Base-by-base conservation (phyloP, 2,888 invertebrate species). In the Drosophila meridiana region DNA sequence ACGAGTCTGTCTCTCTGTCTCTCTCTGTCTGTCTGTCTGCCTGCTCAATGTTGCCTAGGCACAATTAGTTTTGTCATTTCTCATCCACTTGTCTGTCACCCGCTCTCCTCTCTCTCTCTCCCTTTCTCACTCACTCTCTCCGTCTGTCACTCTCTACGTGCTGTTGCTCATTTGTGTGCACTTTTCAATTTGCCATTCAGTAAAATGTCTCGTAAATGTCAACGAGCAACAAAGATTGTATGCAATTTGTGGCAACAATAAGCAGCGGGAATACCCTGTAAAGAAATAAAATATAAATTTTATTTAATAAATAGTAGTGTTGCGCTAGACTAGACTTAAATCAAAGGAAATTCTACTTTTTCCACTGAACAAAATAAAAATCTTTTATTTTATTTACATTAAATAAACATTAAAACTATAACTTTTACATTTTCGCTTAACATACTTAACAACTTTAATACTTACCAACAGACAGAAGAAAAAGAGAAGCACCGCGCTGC, bases 51-150 rank as follows among this genome's bases (percentile, higher is more conserved):
- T 40, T 61, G 76, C 38, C 69, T 79, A 61, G 64, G 72, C 78
- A 68, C 78, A 82, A 82, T 82, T 83, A 82, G 78, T 81, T 81
- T 82, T 75, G 82, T 71, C 81, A 75, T 82, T 82, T 36, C 80
- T 74, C 67, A 77, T 74, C 48, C 78, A 78, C 79, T 78, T 69
- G 72, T 58, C 66, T 50, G 78, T n/a, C 34, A 50, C 9, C 30
- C 36, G 42, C 11, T 20, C 36, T 26, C 50, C 36, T 26, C 50
- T 20, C 20, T n/a, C 40, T 8, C 30, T n/a, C 34, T 30, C 32
- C 4, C 30, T 34, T 61, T 0, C 38, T 0, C 26, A 40, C 28
- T 0, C 45, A 26, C 50, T 38, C 32, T 1, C 45, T 30, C 14
- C 13, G 45, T 36, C 5, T 36, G 36, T 45, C 53, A 34, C 36